These are phyloP conservation scores for Drosophila quadrilineata DNA, from an alignment of 1,140 invertebrate genomes.

Conservation along the genomic window DNA sequence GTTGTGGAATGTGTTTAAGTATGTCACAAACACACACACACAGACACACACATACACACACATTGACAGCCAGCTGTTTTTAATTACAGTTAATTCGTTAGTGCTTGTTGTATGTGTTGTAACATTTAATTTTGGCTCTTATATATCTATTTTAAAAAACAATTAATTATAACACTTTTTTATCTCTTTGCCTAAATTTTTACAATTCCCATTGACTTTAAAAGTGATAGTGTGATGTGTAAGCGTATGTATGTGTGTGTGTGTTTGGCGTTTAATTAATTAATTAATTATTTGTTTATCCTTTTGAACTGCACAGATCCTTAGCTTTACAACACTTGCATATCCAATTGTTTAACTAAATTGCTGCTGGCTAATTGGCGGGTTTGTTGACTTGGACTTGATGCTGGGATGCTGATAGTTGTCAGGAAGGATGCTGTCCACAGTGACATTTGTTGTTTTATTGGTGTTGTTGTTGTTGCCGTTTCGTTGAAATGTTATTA, in stretches of 20 bases:
- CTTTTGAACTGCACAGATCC: constrained; percentile 47
- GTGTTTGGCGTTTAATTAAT: constrained; percentile 1
- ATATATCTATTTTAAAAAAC: constrained; percentile 68
- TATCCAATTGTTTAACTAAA: not conserved
- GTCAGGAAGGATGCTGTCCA: too few species aligned
- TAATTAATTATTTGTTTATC: constrained; percentile 16
- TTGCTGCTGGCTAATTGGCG: constrained; percentile 2
- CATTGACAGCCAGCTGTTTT: too few species aligned
- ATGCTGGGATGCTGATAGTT: too few species aligned
- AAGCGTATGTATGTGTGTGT: not conserved
- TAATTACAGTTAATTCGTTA: too few species aligned
- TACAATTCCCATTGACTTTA: constrained; percentile 13
- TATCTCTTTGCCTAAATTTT: constrained; percentile 38
- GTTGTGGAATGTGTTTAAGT: too few species aligned
- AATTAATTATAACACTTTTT: constrained; percentile 60
- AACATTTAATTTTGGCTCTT: constrained; percentile 66
- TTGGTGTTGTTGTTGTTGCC: constrained; percentile 13
- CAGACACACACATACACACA: too few species aligned
- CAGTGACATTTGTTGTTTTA: too few species aligned
- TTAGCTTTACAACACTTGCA: too few species aligned
- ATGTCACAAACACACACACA: too few species aligned
- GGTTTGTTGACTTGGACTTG: too few species aligned
- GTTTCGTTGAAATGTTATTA: not conserved
- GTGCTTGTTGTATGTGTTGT: too few species aligned
- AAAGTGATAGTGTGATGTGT: constrained; percentile 29